phyloP scores from a whole-genome alignment of 2,113 vertebrate genomes.

The Sinocyclocheilus rhinocerous region DNA sequence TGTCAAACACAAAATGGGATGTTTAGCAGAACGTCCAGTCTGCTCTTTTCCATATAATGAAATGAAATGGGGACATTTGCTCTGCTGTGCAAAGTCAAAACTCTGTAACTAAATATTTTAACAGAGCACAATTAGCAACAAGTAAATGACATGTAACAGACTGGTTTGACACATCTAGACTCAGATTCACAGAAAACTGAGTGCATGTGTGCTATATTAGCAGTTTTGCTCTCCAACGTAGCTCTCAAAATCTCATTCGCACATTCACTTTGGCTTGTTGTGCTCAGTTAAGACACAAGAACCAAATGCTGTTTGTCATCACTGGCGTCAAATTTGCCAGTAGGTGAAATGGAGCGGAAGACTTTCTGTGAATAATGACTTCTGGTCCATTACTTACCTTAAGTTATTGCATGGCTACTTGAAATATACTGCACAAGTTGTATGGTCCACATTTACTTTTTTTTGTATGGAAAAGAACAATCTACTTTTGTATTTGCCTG shows the following conservation, averaged over 20 bases:
- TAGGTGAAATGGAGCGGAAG: not conserved
- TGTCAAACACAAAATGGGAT: no score
- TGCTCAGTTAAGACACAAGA: not conserved
- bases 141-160: not conserved
- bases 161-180: not conserved
- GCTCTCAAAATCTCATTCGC: not conserved
- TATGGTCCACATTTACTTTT: not conserved
- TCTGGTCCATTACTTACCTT: not conserved
- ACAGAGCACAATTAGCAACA: not conserved
- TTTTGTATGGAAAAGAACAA: not conserved
- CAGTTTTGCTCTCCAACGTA: not conserved
- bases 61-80: not conserved
- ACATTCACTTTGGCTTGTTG: not conserved
- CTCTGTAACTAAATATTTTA: not conserved
- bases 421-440: no score
- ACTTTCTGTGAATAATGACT: not conserved
- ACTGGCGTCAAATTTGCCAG: not conserved
- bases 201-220: not conserved
- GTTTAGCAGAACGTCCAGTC: no score
- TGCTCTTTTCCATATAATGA: slow-evolving; percentile 1
- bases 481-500: not conserved
- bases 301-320: not conserved
- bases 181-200: not conserved
- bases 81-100: not conserved
- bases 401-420: no score